These are phyloP conservation scores for Diplolepis rosae DNA, from an alignment of 2,888 invertebrate genomes.

Conservation along the genomic window DNA sequence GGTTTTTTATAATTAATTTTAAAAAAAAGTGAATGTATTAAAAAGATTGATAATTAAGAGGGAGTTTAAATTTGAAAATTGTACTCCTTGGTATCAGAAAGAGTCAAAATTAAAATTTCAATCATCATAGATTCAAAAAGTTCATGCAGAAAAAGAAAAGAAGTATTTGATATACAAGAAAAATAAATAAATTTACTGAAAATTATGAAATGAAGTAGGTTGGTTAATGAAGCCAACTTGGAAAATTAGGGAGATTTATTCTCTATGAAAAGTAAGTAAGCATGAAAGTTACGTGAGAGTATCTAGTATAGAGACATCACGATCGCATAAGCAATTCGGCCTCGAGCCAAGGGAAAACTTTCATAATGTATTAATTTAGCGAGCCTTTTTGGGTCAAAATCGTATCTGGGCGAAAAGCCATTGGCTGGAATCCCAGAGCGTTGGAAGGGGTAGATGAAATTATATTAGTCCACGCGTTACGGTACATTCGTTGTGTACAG, in stretches of 20 bases:
- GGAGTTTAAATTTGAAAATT: too few relatives aligned
- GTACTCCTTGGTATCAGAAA: too few relatives aligned
- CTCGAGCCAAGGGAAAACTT: slow-evolving; percentile 63
- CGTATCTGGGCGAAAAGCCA: slow-evolving; percentile 58
- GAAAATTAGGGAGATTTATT: slow-evolving; percentile 40
- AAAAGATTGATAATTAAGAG: too few relatives aligned
- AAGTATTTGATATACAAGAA: too few relatives aligned
- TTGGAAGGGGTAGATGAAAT: not conserved
- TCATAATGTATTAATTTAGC: slow-evolving; percentile 71
- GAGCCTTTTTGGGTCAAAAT: slow-evolving; percentile 69
- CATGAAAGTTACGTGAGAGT: slow-evolving; percentile 38
- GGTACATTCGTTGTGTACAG: slow-evolving; percentile 30
- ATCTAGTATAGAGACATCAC: slow-evolving; percentile 55
- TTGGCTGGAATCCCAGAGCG: slow-evolving; percentile 62
- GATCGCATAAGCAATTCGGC: slow-evolving; percentile 67
- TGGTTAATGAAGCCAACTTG: slow-evolving; percentile 37
- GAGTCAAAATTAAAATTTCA: too few relatives aligned
- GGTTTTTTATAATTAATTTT: too few relatives aligned
- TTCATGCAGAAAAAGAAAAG: too few relatives aligned
- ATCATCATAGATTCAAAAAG: too few relatives aligned
- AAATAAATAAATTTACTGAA: too few relatives aligned
- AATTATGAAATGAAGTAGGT: too few relatives aligned
- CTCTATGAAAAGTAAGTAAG: slow-evolving; percentile 38
- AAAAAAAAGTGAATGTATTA: too few relatives aligned
- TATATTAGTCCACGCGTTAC: slow-evolving; percentile 35